Conservation (phyloP, 2,113 vertebrate species). For the Melierax canorus region DNA sequence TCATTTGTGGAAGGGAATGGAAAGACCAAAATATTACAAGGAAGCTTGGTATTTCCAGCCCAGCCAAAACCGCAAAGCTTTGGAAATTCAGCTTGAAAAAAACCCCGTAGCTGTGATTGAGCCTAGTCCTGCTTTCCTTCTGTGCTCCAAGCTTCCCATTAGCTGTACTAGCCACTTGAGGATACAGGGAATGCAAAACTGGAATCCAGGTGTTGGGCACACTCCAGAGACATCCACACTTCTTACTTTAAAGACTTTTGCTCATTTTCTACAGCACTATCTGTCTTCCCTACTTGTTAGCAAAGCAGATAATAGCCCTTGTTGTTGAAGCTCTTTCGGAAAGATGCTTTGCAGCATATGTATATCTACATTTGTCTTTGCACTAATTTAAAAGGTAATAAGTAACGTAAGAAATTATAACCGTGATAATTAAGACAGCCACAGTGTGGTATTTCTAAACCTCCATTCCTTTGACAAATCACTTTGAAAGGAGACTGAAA, state of each 20-base stretch:
- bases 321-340: not conserved
- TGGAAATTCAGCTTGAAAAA: constrained; percentile 11
- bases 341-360: not conserved
- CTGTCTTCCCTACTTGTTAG: not conserved
- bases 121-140: not conserved
- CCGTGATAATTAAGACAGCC: not conserved
- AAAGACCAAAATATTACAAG: constrained; percentile 33
- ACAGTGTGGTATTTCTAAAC: not conserved
- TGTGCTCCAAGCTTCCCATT: not conserved
- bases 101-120: not conserved
- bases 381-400: not conserved
- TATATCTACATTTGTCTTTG: not conserved
- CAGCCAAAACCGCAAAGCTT: constrained; percentile 39
- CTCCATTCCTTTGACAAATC: not conserved
- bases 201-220: not conserved
- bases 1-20: constrained; percentile 12
- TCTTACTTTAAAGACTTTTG: not conserved
- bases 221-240: not conserved
- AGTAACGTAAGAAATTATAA: not conserved
- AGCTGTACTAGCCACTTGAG: not conserved
- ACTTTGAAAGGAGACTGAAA: not conserved
- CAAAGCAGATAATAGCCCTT: not conserved
- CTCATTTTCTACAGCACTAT: not conserved
- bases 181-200: not conserved
- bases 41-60: constrained; percentile 25